phyloP scores from a whole-genome alignment of 2,113 vertebrate species.

The Salvator merianae region DNA sequence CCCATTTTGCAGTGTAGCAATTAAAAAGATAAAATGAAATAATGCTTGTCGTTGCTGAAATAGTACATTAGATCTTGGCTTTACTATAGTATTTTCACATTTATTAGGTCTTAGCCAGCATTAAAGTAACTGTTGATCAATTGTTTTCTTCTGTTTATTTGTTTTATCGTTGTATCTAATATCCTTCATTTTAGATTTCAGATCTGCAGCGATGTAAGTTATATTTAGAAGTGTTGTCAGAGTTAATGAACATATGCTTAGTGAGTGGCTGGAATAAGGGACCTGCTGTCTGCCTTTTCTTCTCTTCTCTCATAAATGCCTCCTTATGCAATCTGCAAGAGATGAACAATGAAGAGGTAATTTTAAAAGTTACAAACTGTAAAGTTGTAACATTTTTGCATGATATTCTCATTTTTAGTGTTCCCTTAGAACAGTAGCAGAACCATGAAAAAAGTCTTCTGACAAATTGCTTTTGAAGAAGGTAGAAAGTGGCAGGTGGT shows the following conservation, averaged over 20 bases:
- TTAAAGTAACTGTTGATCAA: neutral
- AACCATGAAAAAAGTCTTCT: neutral
- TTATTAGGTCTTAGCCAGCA: too few relatives aligned
- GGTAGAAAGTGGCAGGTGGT: neutral
- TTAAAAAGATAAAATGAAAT: neutral
- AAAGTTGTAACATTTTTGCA: neutral
- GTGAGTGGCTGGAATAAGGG: constrained; percentile 58
- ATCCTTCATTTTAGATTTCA: constrained; percentile 54
- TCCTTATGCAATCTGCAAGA: constrained; percentile 77
- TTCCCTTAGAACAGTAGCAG: neutral
- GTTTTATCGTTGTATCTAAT: neutral
- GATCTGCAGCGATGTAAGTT: constrained; percentile 83
- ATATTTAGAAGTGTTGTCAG: constrained; percentile 82
- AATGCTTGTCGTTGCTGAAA: too few relatives aligned
- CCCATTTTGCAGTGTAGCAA: neutral
- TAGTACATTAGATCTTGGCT: too few relatives aligned
- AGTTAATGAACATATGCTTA: constrained; percentile 71
- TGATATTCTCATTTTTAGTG: neutral
- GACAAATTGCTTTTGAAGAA: neutral
- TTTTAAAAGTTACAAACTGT: neutral
- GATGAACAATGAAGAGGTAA: constrained; percentile 76
- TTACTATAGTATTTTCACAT: too few relatives aligned
- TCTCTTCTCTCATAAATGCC: constrained; percentile 75
- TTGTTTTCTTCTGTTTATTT: neutral
- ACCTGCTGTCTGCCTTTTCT: constrained; percentile 65